Percentiles rank a stretch among this genome's conserved stretches.
phyloP scores from a whole-genome alignment of 2,797 vertebrate species.

The Bucorvus abyssinicus region DNA sequence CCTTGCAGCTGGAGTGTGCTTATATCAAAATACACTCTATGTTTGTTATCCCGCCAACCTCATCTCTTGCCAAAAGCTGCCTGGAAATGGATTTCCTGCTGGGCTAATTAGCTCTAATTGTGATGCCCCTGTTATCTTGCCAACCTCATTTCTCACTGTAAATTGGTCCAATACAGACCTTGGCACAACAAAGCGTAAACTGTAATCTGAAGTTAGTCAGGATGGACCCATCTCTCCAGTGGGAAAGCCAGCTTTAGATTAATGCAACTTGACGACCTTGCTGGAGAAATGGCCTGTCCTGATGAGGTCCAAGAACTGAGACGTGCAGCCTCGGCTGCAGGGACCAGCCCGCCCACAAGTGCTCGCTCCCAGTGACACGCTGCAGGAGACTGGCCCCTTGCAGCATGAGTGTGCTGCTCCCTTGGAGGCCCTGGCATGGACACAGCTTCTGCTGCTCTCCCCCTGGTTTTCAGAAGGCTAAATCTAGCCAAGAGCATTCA shows the following conservation, averaged over 20 bases:
- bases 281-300: neutral
- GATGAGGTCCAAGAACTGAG: neutral
- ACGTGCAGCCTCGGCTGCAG: rapidly evolving
- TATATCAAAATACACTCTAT: slow-evolving; percentile 65
- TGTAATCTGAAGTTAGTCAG: slow-evolving; percentile 21
- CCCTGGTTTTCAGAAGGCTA: neutral
- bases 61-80: slow-evolving; percentile 64
- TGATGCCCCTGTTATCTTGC: slow-evolving; percentile 68
- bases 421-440: neutral
- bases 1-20: slow-evolving; percentile 66
- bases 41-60: slow-evolving; percentile 59
- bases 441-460: neutral
- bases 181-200: slow-evolving; percentile 6
- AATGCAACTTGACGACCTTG: neutral
- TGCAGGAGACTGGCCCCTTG: neutral
- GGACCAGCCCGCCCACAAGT: neutral
- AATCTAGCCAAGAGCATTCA: neutral
- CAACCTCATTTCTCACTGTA: slow-evolving; percentile 65
- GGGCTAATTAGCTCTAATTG: slow-evolving; percentile 70
- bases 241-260: neutral
- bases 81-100: slow-evolving; percentile 72
- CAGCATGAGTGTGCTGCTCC: rapidly evolving
- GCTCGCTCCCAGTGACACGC: rapidly evolving
- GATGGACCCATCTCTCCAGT: neutral
- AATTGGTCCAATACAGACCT: slow-evolving; percentile 59